phyloP scores from a whole-genome alignment of 1,140 invertebrate genomes.

The Latrodectus geometricus region DNA sequence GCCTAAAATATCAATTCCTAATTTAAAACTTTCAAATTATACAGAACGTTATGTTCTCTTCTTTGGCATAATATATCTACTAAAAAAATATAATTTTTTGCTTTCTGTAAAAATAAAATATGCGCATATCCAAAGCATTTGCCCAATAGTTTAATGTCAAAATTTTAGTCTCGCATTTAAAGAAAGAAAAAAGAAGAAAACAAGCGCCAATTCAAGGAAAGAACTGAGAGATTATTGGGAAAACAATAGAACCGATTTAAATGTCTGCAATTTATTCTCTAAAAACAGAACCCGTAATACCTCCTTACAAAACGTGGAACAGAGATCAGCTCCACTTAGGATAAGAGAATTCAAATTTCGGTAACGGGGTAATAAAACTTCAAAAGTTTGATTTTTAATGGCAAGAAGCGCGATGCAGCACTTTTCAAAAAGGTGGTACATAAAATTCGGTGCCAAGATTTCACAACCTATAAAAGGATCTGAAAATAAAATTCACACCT shows the following conservation, averaged over 20 bases:
- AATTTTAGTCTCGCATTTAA: too few relatives aligned
- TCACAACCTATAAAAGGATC: background rate
- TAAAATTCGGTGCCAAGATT: slow-evolving; percentile 1
- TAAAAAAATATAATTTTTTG: too few relatives aligned
- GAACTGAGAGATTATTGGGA: too few relatives aligned
- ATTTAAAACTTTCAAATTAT: too few relatives aligned
- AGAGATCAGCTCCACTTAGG: background rate
- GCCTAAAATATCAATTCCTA: too few relatives aligned
- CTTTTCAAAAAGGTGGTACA: background rate
- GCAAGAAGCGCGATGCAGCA: background rate
- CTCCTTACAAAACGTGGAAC: background rate
- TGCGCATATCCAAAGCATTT: too few relatives aligned
- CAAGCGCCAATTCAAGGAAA: too few relatives aligned
- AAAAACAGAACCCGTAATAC: background rate
- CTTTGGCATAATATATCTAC: too few relatives aligned
- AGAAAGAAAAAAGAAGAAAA: too few relatives aligned
- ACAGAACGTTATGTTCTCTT: too few relatives aligned
- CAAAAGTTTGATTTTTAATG: background rate
- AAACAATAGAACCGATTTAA: background rate
- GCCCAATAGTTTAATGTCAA: too few relatives aligned
- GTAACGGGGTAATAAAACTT: background rate
- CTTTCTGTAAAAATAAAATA: too few relatives aligned
- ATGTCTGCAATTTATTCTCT: background rate
- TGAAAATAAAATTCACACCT: slow-evolving; percentile 2
- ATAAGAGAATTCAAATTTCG: background rate